Conservation (phyloP, 2,888 invertebrate genomes). For the Tipula vernalis region DNA sequence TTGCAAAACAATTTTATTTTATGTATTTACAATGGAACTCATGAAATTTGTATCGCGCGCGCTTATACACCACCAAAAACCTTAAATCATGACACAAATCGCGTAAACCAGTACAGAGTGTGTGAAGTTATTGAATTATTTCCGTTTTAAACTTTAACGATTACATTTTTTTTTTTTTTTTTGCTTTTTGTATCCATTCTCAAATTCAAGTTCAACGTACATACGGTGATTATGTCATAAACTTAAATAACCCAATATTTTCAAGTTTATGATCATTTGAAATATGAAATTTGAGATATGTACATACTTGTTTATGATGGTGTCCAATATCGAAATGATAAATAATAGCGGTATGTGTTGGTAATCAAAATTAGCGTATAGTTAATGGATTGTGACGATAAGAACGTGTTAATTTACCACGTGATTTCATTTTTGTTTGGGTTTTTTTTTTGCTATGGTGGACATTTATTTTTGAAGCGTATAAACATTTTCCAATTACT, state of each 20-base stretch:
- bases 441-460: too few relatives aligned
- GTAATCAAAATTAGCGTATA: too few relatives aligned
- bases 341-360: too few relatives aligned
- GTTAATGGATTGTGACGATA: too few relatives aligned
- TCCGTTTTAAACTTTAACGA: not conserved
- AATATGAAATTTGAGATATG: too few relatives aligned
- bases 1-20: not conserved
- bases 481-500: too few relatives aligned
- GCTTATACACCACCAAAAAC: not conserved
- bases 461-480: too few relatives aligned
- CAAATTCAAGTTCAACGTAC: not conserved
- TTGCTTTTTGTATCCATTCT: not conserved
- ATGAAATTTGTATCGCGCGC: not conserved
- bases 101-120: not conserved
- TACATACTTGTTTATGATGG: too few relatives aligned
- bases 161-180: not conserved
- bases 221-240: not conserved
- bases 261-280: not conserved
- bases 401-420: too few relatives aligned
- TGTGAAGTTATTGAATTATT: not conserved
- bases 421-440: too few relatives aligned
- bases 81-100: not conserved
- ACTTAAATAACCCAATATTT: too few relatives aligned
- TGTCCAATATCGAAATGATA: too few relatives aligned
- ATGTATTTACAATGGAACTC: not conserved